Evolutionary conservation across 2,113 vertebrate genomes (phyloP), one percentile per base, ranked within the genome.

Genomic region (Bostrychus sinensis): DNA sequence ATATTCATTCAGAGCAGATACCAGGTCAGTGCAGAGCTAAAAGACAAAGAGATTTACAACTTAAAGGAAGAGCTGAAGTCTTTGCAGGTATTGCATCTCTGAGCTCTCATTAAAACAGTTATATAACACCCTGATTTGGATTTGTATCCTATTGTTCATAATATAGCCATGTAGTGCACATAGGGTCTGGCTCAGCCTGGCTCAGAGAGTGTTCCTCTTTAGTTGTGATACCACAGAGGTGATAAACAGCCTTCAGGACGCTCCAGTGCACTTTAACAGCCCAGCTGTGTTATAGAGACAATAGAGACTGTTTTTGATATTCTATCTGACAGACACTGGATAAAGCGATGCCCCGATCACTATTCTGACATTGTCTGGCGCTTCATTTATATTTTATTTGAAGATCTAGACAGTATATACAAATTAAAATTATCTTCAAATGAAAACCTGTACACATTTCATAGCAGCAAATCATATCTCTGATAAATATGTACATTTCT

Each of bases 1-100:
- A 70, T 72, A 73, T 53, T n/a, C 83, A 91, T 88, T 69, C 88
- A 98, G 96, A 94, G 93, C 73, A 96, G 92, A 85, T 92, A 90
- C 68, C 93, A 95, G 46, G 84, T 95, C 88, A 92, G 77, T 79
- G 84, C 90, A 30, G 94, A 96, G 89, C 84, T 94, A 82, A 98
- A 96, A 88, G 95, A 95, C 84, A 98, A 94, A 84, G 96, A 98
- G 92, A 94, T 95, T 28, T 91, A 88, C 85, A 94, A 91, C 75
- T 81, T 99, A 55, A 98, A 96, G 68, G 95, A 97, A 87, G 91
- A 95, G 67, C 84, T 98, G 62, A 98, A 96, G 91, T 67, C 76
- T 5, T 86, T 96, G 51, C 96, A 98, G 95, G 96, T 99, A 94
- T 74, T n/a, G 2, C 19, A 10, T 54, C 30, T 17, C 16, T 30